A percentile compares a stretch with the other conserved stretches of the same genome.
These are phyloP conservation scores for Watsonalla binaria DNA, from an alignment of 2,888 invertebrate genomes.

Conservation along the genomic window DNA sequence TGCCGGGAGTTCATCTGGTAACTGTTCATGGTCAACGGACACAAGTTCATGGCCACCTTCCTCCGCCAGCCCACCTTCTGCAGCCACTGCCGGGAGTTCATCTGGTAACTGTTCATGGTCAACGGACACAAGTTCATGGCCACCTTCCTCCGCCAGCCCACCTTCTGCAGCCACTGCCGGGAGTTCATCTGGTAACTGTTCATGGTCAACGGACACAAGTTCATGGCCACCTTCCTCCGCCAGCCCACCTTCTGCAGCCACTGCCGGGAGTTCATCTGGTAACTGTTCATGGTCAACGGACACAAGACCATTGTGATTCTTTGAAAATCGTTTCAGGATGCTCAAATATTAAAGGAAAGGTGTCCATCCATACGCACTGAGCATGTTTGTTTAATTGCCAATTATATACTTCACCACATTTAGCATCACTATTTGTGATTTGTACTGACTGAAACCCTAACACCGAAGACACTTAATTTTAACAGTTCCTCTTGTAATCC, in stretches of 20 bases:
- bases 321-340: background rate
- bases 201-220: conserved; percentile 97
- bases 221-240: conserved; percentile 99
- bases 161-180: conserved; percentile 99
- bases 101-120: conserved; percentile 89
- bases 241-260: conserved; percentile 99
- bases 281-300: conserved; percentile 40
- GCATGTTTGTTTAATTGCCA: too few relatives aligned
- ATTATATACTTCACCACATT: too few relatives aligned
- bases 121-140: conserved; percentile 99
- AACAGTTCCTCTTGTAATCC: background rate
- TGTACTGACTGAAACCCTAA: too few relatives aligned
- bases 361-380: too few relatives aligned
- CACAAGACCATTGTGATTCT: background rate
- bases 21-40: conserved; percentile 89
- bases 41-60: conserved; percentile 99
- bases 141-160: conserved; percentile 98
- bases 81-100: conserved; percentile 99
- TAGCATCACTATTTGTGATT: too few relatives aligned
- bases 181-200: conserved; percentile 97
- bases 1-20: conserved; percentile 99
- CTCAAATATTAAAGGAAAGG: too few relatives aligned
- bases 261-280: conserved; percentile 99
- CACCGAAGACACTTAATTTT: too few relatives aligned
- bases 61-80: conserved; percentile 99